phyloP scores from a whole-genome alignment of 2,888 invertebrate species.

The Linnaemya tessellans region DNA sequence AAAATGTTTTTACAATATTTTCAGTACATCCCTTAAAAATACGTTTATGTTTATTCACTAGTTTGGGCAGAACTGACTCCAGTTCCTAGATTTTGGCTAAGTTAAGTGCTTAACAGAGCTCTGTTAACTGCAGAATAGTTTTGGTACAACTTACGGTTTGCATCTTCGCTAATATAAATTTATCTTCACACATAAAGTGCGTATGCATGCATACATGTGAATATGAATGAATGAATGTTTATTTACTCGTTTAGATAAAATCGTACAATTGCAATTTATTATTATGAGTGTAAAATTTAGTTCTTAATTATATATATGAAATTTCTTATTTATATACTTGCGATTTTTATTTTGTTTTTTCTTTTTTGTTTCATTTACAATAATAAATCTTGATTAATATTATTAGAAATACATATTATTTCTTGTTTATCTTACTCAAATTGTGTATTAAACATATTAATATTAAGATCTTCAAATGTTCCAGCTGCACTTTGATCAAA shows the following conservation, averaged over 20 bases:
- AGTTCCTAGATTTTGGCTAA: too few relatives aligned
- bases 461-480: conserved; percentile 94
- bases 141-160: too few relatives aligned
- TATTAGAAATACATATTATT: neutral
- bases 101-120: too few relatives aligned
- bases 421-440: conserved; percentile 85
- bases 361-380: neutral
- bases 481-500: conserved; percentile 92
- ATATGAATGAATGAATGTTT: neutral
- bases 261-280: neutral
- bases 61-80: too few relatives aligned
- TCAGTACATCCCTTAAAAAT: too few relatives aligned
- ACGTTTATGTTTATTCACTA: too few relatives aligned
- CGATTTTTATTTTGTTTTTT: neutral
- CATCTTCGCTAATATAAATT: too few relatives aligned
- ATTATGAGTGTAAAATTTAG: neutral
- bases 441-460: conserved; percentile 94
- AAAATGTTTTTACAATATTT: too few relatives aligned
- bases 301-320: conserved; percentile 17
- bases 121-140: too few relatives aligned
- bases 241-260: neutral
- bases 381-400: conserved; percentile 12
- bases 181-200: too few relatives aligned
- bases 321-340: conserved; percentile 20
- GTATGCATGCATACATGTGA: neutral